Base-by-base conservation (phyloP, 2,797 vertebrate species). In the Semotilus atromaculatus region DNA sequence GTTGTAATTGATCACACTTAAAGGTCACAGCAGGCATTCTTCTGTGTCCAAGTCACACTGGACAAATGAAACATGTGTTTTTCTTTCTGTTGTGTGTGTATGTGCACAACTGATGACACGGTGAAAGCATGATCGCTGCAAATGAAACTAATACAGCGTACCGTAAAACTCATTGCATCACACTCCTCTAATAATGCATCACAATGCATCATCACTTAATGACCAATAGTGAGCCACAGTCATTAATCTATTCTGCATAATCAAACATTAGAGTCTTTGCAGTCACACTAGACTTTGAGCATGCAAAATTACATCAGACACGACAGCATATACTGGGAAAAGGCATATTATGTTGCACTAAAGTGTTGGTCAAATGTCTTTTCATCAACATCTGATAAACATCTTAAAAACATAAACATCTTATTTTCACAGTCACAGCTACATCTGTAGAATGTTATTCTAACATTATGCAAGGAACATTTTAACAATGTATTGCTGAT, bases 1-100 rank as follows among this genome's bases (percentile, higher is more conserved):
- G 78, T 67, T 79, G 68, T 80, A 85, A 80, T 73, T 80, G 68
- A 72, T 80, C 43, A 40, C 53, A 72, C 29, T 85, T 85, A 80
- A 84, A 84, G 74, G 82, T 26, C 82, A 84, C 64, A 83, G n/a
- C 60, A 76, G 60, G 60, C 45, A 67, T 67, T 76, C 9, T 64
- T 66, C 82, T 67, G 11, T 84, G 51, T 78, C 64, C 62, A 60
- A 40, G 82, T 53, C 74, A 68, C 74, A 78, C 36, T 29, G 51
- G 60, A 83, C 82, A 34, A 68, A 58, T 77, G 3, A 75, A 53
- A 51, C 62, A 36, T 5, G 9, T 76, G 74, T 26, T 70, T 66
- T 75, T 67, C 5, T 68, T 83, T 45, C 36, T 58, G 19, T 43
- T 70, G 29, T 72, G 76, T 3, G 10, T 23, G 23, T 73, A 26